A percentile compares a stretch with the other conserved stretches of the same genome.
phyloP scores from a whole-genome alignment of 1,140 invertebrate species.

The Ladona fulva region DNA sequence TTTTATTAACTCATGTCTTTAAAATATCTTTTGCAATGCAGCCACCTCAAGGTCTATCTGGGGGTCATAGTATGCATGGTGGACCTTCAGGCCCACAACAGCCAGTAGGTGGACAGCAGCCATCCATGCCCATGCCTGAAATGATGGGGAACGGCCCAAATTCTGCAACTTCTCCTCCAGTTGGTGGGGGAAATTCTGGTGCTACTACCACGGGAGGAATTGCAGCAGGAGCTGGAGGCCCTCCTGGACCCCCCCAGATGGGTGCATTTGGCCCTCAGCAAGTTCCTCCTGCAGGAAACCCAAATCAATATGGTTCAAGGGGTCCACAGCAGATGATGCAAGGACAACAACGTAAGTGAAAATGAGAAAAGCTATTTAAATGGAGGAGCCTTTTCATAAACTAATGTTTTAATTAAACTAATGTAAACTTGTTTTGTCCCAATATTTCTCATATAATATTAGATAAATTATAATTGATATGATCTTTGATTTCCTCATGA shows the following conservation, averaged over 20 bases:
- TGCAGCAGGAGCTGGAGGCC: neutral
- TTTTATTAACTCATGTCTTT: too few relatives aligned
- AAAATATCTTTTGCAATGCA: neutral
- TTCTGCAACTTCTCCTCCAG: neutral
- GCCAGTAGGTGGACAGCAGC: neutral
- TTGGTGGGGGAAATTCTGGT: neutral
- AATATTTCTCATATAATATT: too few relatives aligned
- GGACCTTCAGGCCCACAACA: neutral
- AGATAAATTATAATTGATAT: too few relatives aligned
- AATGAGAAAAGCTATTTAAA: too few relatives aligned
- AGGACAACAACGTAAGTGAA: neutral
- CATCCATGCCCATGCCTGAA: neutral
- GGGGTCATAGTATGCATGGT: neutral
- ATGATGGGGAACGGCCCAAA: neutral
- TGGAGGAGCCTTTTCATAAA: too few relatives aligned
- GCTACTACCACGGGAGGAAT: neutral
- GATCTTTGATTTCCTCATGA: too few relatives aligned
- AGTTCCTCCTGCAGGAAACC: neutral
- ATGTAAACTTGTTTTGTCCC: too few relatives aligned
- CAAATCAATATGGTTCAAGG: neutral
- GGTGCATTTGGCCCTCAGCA: neutral
- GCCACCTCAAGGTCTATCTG: neutral
- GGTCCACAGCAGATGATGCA: neutral
- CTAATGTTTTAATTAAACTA: too few relatives aligned
- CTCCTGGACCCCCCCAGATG: neutral